Evolutionary conservation across 2,888 invertebrate species (phyloP).

Genomic region (Sinodicranocentrus sp.): DNA sequence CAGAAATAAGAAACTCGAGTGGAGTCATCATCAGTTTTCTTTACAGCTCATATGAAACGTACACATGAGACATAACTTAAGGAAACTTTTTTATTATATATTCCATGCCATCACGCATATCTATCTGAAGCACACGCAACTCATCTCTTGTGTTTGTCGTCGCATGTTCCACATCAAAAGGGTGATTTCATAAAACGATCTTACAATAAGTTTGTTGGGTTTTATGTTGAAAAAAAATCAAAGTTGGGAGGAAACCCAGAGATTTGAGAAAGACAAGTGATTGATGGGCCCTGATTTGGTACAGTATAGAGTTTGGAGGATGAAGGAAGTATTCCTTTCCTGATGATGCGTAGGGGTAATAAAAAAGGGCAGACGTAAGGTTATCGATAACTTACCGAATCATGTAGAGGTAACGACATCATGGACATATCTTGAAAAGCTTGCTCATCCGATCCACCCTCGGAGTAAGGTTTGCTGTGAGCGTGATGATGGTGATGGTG

Average conservation of each 20-base stretch:
- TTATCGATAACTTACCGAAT: slow-evolving; percentile 58
- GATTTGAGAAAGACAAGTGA: slow-evolving; percentile 30
- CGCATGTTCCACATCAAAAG: slow-evolving; percentile 39
- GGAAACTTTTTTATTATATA: slow-evolving; percentile 28
- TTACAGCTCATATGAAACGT: slow-evolving; percentile 36
- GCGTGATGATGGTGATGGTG: slow-evolving; percentile 59
- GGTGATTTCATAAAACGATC: slow-evolving; percentile 34
- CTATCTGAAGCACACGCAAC: slow-evolving; percentile 17
- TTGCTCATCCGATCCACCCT: slow-evolving; percentile 22
- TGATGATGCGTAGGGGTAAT: slow-evolving; percentile 8
- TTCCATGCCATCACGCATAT: slow-evolving; percentile 32
- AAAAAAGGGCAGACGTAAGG: not conserved
- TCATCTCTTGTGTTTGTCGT: not conserved
- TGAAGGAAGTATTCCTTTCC: not conserved
- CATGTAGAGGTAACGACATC: slow-evolving; percentile 71
- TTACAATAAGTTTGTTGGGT: no score
- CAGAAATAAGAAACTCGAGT: slow-evolving; percentile 6
- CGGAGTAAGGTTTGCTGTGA: slow-evolving; percentile 23
- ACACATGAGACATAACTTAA: not conserved
- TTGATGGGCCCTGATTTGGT: slow-evolving; percentile 45
- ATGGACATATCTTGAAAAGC: slow-evolving; percentile 57
- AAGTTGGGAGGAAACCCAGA: slow-evolving; percentile 34
- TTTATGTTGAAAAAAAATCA: slow-evolving; percentile 37
- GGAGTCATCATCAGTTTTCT: slow-evolving; percentile 39
- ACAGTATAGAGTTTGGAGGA: not conserved